A percentile compares a stretch with the other conserved stretches of the same genome.
These are phyloP conservation scores for Ursus arctos DNA, from an alignment of 2,113 vertebrate genomes.

Conservation along the genomic window DNA sequence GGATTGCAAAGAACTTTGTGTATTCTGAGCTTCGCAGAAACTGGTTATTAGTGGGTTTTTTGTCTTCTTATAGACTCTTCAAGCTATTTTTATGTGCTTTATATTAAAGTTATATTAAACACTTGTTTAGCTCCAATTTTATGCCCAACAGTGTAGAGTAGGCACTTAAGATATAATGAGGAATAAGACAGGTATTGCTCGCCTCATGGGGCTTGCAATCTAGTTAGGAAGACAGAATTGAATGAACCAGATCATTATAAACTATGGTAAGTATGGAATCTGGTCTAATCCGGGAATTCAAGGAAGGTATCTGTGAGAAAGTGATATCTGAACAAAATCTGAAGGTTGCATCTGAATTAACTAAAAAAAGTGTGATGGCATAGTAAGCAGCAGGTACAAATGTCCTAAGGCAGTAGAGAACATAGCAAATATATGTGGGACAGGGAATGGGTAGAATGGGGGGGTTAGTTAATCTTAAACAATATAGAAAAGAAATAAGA, in stretches of 20 bases:
- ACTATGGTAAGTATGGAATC: neutral
- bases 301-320: neutral
- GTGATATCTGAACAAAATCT: neutral
- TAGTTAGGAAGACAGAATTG: neutral
- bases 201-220: neutral
- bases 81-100: neutral
- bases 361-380: neutral
- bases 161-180: neutral
- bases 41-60: neutral
- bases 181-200: neutral
- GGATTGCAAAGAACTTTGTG: neutral
- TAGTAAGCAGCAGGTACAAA: neutral
- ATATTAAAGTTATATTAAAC: conserved; percentile 19
- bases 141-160: neutral
- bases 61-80: neutral
- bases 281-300: neutral
- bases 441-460: neutral
- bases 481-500: neutral
- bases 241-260: conserved; percentile 28
- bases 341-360: neutral
- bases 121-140: neutral
- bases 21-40: neutral
- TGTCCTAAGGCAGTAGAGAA: neutral
- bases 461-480: neutral
- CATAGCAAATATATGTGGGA: neutral